phyloP scores from a whole-genome alignment of 2,888 invertebrate genomes.

The Dryobota labecula region DNA sequence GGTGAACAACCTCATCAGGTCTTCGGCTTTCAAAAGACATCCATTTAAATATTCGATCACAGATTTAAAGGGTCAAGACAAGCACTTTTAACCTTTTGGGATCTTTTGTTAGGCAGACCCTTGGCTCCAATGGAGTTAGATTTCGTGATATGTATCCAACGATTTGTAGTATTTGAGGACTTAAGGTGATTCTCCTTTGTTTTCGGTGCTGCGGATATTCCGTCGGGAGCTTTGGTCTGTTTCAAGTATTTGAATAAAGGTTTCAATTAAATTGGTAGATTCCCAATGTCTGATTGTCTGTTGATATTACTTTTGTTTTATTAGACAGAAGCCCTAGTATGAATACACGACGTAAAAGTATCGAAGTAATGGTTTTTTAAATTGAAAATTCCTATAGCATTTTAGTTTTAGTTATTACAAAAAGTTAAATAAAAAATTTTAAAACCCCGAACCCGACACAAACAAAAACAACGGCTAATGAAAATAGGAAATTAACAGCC shows the following conservation, averaged over 20 bases:
- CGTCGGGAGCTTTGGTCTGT: neutral
- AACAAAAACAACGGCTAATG: too few relatives aligned
- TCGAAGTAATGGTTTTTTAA: too few relatives aligned
- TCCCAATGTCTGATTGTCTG: neutral
- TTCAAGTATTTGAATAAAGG: constrained; percentile 6
- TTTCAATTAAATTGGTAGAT: neutral
- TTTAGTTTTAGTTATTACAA: too few relatives aligned
- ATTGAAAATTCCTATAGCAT: too few relatives aligned
- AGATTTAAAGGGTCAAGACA: constrained; percentile 29
- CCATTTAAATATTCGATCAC: constrained; percentile 49
- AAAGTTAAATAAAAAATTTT: too few relatives aligned
- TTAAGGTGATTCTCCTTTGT: constrained; percentile 16
- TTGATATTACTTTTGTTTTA: neutral
- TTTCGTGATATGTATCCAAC: constrained; percentile 33
- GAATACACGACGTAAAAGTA: too few relatives aligned
- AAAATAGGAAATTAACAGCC: too few relatives aligned
- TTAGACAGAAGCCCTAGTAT: neutral
- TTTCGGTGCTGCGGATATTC: constrained; percentile 3
- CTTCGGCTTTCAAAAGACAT: constrained; percentile 6
- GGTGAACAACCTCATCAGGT: constrained; percentile 8
- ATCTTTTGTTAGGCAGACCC: constrained; percentile 41
- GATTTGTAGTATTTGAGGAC: constrained; percentile 37
- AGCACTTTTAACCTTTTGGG: constrained; percentile 25
- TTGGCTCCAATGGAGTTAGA: constrained; percentile 25
- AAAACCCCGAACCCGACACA: too few relatives aligned